Conservation (phyloP, 2,888 invertebrate genomes). For the Brachynemurus nebulosus region DNA sequence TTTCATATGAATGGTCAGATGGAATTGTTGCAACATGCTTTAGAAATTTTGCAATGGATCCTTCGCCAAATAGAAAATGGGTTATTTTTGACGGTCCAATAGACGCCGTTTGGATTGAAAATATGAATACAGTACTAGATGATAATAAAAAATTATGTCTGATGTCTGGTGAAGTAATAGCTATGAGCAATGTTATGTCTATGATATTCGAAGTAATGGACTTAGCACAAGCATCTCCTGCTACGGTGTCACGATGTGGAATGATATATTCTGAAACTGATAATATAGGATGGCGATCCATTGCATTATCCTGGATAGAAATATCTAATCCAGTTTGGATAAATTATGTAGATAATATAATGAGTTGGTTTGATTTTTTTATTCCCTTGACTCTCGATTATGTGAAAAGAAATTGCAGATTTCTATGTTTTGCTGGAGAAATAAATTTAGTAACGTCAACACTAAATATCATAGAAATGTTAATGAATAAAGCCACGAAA, state of each 20-base stretch:
- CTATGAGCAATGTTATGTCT: constrained; percentile 67
- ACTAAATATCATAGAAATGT: constrained; percentile 61
- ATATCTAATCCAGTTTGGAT: constrained; percentile 48
- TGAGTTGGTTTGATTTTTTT: constrained; percentile 58
- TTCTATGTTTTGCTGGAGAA: constrained; percentile 52
- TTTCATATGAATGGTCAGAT: constrained; percentile 85
- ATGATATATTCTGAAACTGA: constrained; percentile 84
- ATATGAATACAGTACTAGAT: constrained; percentile 78
- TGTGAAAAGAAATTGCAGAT: constrained; percentile 52
- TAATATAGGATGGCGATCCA: constrained; percentile 69
- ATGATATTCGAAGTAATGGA: constrained; percentile 85
- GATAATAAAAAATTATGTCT: constrained; percentile 79
- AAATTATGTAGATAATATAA: constrained; percentile 44
- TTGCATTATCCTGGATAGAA: constrained; percentile 69
- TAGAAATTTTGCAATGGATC: constrained; percentile 59
- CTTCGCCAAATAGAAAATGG: constrained; percentile 71
- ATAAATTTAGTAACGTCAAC: constrained; percentile 58
- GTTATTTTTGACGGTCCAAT: constrained; percentile 86
- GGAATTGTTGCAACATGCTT: constrained; percentile 73
- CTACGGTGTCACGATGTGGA: constrained; percentile 78
- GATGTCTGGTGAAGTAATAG: constrained; percentile 78
- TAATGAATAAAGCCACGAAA: constrained; percentile 55
- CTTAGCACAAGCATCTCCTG: constrained; percentile 70
- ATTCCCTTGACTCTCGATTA: constrained; percentile 62
- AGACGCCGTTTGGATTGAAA: constrained; percentile 83